Evolutionary conservation across 1,140 invertebrate genomes (phyloP).

Genomic region (Stegodyphus mimosarum): DNA sequence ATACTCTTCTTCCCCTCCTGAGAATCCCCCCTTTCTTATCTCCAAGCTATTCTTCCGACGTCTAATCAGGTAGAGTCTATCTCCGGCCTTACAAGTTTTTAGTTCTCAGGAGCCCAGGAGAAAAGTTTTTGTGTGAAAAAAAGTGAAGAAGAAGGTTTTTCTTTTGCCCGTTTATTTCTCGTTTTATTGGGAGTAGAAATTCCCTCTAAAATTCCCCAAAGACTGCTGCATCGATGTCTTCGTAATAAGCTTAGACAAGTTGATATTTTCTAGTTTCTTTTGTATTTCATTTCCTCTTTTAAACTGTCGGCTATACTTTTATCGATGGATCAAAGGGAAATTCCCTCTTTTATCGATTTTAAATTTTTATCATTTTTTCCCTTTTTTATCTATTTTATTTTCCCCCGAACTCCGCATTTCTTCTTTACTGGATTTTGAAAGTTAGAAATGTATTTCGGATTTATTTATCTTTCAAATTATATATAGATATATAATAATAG

Average conservation of each 20-base stretch:
- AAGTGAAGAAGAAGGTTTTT: not conserved
- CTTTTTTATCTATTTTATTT: not conserved
- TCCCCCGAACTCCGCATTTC: too few species aligned
- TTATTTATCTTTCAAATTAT: conserved; percentile 33
- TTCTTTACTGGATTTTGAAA: too few species aligned
- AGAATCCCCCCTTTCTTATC: not conserved
- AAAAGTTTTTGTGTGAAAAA: conserved; percentile 21
- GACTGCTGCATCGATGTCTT: conserved; percentile 36
- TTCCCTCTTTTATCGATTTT: conserved; percentile 5
- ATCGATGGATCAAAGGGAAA: conserved; percentile 49
- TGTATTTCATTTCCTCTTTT: conserved; percentile 41
- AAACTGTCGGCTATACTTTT: conserved; percentile 41
- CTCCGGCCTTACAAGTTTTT: conserved; percentile 1
- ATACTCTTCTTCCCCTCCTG: too few species aligned
- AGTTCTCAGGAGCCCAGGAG: conserved; percentile 9
- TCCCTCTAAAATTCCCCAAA: conserved; percentile 35
- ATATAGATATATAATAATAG: too few species aligned
- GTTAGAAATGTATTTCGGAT: conserved; percentile 43
- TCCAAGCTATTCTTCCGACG: not conserved
- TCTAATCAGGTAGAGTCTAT: conserved; percentile 48
- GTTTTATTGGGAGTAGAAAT: conserved; percentile 46
- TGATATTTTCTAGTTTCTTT: conserved; percentile 55
- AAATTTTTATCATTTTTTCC: conserved; percentile 1
- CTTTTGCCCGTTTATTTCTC: conserved; percentile 41
- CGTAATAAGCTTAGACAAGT: conserved; percentile 58